Evolutionary conservation across 2,113 vertebrate species (phyloP).

Genomic region (Thunnus thynnus): DNA sequence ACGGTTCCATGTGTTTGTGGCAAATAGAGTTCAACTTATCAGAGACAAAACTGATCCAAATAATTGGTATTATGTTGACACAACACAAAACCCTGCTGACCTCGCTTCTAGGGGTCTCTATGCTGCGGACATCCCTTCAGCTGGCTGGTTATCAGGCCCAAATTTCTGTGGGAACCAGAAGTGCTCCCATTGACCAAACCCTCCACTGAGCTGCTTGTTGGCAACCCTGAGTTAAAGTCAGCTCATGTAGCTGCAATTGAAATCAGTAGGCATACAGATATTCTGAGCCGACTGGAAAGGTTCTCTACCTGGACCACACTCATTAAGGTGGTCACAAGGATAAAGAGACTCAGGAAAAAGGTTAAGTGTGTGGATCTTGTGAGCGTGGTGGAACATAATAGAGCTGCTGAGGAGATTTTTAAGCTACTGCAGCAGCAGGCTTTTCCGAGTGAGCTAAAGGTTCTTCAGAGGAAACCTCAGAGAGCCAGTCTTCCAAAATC

Average conservation of each 20-base stretch:
- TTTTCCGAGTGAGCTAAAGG: neutral
- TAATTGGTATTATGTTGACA: neutral
- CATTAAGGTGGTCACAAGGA: neutral
- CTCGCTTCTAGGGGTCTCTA: neutral
- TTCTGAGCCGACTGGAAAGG: fast-evolving
- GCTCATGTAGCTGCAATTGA: neutral
- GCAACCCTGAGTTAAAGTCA: neutral
- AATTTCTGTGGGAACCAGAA: neutral
- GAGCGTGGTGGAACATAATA: neutral
- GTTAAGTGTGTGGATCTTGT: neutral
- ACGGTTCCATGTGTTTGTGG: neutral
- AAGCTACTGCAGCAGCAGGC: neutral
- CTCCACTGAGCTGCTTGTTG: fast-evolving
- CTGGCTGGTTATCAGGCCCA: neutral
- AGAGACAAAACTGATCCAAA: neutral
- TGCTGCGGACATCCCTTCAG: neutral
- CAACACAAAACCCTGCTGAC: neutral
- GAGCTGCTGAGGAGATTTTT: neutral
- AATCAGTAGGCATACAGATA: fast-evolving
- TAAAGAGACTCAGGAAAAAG: neutral
- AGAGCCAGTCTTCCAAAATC: neutral
- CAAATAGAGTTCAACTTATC: neutral
- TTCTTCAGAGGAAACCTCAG: fast-evolving
- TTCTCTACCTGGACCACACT: conserved; percentile 4
- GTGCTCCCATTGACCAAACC: neutral